A percentile compares a stretch with the other conserved stretches of the same genome.
Evolutionary conservation across 2,113 vertebrate species (phyloP).

Genomic region (Psophia crepitans): DNA sequence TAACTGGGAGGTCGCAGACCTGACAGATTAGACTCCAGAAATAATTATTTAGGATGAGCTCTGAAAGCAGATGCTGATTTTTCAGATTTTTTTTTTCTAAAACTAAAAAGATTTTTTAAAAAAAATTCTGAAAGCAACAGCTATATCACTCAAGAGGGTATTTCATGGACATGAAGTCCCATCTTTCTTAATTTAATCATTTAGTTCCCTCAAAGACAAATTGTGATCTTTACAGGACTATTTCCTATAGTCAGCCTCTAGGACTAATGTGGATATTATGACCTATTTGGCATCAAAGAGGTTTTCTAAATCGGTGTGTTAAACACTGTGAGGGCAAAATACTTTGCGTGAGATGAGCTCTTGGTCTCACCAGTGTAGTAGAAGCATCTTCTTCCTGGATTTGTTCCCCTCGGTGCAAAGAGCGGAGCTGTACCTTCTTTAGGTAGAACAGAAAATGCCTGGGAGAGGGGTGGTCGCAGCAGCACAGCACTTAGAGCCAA

Average conservation of each 20-base stretch:
- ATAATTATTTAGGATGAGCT: not conserved
- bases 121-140: not conserved
- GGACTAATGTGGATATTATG: not conserved
- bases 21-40: not conserved
- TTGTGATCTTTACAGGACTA: not conserved
- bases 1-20: not conserved
- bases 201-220: not conserved
- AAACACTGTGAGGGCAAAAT: not conserved
- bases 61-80: not conserved
- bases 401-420: not conserved
- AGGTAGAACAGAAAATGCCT: not conserved
- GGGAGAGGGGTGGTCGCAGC: not conserved
- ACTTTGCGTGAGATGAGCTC: not conserved
- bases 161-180: not conserved
- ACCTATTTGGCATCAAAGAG: not conserved
- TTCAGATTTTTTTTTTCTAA: not conserved
- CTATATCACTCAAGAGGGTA: not conserved
- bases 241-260: not conserved
- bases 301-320: not conserved
- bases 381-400: not conserved
- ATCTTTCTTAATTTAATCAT: not conserved
- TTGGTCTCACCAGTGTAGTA: not conserved
- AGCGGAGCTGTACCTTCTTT: rapidly evolving
- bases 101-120: not conserved
- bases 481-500: not conserved